Evolutionary conservation across 2,797 vertebrate genomes (phyloP), one percentile per base, ranked within the genome.

Genomic region (Silurus aristotelis): DNA sequence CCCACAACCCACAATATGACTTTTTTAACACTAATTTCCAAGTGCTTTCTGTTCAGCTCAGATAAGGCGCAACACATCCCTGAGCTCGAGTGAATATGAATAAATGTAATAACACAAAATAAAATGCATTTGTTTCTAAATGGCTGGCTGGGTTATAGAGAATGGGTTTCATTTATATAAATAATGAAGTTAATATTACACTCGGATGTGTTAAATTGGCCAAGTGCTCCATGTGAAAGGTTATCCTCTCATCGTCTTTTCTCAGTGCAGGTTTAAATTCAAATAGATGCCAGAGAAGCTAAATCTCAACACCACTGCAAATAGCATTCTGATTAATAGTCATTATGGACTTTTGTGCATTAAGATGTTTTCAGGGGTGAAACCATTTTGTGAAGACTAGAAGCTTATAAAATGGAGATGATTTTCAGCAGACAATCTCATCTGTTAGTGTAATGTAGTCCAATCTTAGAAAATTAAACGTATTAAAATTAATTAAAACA

Each of bases 1-100:
- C 87, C 71, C 63, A 85, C 77, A 87, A 73, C 77, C 70, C 72
- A 61, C 81, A 67, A 61, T 67, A 70, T 75, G 77, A 83, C 77
- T 84, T 86, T 88, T 91, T 88, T 80, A 85, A 85, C 52, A 72
- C 63, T 81, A 20, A 79, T 88, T 88, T 88, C 56, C 1, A 5
- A 31, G 73, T 48, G 80, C 82, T 87, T 89, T 83, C 72, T 87
- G 81, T 85, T 84, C 48, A 25, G 43, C 83, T 72, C 83, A 86
- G 75, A 88, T 87, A 84, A 87, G 82, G 38, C 22, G 31, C 76
- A 79, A n/a, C 55, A 56, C 60, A 79, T 84, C 78, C 83, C 81
- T 70, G 81, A 83, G 60, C 80, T 58, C 20, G n/a, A 56, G 76
- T 76, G 63, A 86, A 80, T 77, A 78, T 81, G 55, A 70, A 79